Evolutionary conservation across 2,113 vertebrate species (phyloP).

Genomic region (Hucho hucho): DNA sequence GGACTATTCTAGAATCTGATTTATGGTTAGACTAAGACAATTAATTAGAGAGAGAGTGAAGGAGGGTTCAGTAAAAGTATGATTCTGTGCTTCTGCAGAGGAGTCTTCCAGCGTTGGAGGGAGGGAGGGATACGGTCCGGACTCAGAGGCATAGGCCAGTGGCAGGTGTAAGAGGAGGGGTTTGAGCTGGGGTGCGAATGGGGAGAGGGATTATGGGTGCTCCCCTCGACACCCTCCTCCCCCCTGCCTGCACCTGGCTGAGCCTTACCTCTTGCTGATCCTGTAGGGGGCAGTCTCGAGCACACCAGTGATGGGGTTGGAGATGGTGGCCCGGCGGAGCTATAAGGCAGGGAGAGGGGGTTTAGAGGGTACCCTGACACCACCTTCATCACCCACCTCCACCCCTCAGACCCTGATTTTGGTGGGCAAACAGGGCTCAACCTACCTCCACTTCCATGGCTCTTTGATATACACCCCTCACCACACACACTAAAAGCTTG

Average conservation of each 20-base stretch:
- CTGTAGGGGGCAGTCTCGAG: slow-evolving; percentile 98
- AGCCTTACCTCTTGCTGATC: slow-evolving; percentile 99
- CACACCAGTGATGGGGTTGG: slow-evolving; percentile 98
- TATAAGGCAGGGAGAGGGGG: slow-evolving; percentile 87
- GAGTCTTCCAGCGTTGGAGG: slow-evolving; percentile 33
- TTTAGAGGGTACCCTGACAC: too few relatives aligned
- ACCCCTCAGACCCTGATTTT: too few relatives aligned
- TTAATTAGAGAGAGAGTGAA: not conserved
- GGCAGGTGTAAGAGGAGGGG: slow-evolving; percentile 13
- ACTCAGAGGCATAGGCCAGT: slow-evolving; percentile 3
- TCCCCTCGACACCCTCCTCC: slow-evolving; percentile 1
- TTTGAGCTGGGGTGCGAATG: slow-evolving; percentile 7
- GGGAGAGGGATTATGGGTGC: slow-evolving; percentile 24
- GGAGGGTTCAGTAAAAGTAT: not conserved
- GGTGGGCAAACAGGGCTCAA: too few relatives aligned
- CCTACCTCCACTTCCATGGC: not conserved
- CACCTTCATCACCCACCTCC: too few relatives aligned
- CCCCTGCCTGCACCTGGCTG: slow-evolving; percentile 3
- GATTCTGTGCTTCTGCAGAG: slow-evolving; percentile 45
- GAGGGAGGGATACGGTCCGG: not conserved
- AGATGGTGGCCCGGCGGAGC: slow-evolving; percentile 99
- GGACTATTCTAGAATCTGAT: not conserved
- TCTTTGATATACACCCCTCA: not conserved
- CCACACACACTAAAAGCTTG: too few relatives aligned
- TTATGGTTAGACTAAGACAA: not conserved